Evolutionary conservation across 2,113 vertebrate genomes (phyloP).

Genomic region (Hippocampus guttulatus): DNA sequence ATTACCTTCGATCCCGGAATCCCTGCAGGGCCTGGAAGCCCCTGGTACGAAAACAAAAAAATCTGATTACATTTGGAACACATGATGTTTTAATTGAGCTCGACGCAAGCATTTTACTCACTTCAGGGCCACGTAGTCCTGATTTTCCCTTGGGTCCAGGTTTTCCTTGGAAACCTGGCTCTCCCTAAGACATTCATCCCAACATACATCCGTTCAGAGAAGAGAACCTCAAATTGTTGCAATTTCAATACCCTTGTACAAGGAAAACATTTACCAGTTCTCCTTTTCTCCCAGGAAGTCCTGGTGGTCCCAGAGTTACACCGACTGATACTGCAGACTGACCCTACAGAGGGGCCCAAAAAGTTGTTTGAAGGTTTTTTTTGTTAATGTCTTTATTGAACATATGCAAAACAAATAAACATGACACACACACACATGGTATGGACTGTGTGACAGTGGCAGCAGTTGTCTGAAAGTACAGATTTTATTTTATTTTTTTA

Average conservation of each 20-base stretch:
- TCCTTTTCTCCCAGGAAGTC: slow-evolving; percentile 38
- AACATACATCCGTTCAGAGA: background rate
- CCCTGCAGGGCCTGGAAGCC: slow-evolving; percentile 33
- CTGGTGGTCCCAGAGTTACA: slow-evolving; percentile 18
- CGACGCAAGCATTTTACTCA: slow-evolving; percentile 22
- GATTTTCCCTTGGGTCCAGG: slow-evolving; percentile 26
- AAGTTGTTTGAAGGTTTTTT: too few relatives aligned
- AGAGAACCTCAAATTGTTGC: background rate
- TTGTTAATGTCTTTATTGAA: too few relatives aligned
- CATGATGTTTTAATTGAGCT: background rate
- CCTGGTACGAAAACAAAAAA: slow-evolving; percentile 35
- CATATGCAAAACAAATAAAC: too few relatives aligned
- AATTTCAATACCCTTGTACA: too few relatives aligned
- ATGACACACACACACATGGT: too few relatives aligned
- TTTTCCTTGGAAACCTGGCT: slow-evolving; percentile 27
- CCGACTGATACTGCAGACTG: slow-evolving; percentile 10
- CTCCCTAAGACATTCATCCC: slow-evolving; percentile 32
- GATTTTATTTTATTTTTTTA: background rate
- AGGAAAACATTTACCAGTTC: slow-evolving; percentile 28
- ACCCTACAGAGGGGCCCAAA: slow-evolving; percentile 35
- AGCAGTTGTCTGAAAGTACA: background rate
- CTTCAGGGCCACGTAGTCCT: slow-evolving; percentile 25
- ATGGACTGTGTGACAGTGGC: too few relatives aligned
- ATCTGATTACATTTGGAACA: background rate
- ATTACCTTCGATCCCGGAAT: slow-evolving; percentile 51